Evolutionary conservation across 2,888 invertebrate species (phyloP).

Genomic region (Silvanus unidentatus): DNA sequence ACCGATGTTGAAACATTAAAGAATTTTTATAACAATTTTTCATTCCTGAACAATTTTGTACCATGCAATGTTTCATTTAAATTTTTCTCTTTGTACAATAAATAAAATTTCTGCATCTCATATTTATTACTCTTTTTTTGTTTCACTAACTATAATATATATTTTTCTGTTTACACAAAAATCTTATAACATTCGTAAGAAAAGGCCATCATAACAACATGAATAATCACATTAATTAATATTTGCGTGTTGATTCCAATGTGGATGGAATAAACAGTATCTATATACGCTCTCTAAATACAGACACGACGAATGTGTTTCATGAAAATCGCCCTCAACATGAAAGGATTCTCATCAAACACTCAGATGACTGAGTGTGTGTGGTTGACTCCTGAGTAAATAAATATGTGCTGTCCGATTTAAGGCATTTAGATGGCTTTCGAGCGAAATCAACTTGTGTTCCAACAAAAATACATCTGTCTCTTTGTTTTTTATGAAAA

Average conservation of each 20-base stretch:
- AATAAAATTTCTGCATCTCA: slow-evolving; percentile 10
- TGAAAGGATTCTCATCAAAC: no score
- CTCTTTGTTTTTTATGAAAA: slow-evolving; percentile 42
- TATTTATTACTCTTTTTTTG: neutral
- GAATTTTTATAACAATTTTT: slow-evolving; percentile 26
- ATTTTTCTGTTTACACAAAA: slow-evolving; percentile 4
- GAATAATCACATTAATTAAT: slow-evolving; percentile 20
- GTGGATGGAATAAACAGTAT: no score
- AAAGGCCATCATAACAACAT: slow-evolving; percentile 25
- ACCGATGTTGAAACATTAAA: slow-evolving; percentile 29
- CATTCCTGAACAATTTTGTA: slow-evolving; percentile 45
- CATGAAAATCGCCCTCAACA: no score
- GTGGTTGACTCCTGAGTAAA: slow-evolving; percentile 40
- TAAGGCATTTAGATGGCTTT: slow-evolving; percentile 33
- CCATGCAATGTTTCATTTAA: slow-evolving; percentile 22
- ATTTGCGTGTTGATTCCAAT: no score
- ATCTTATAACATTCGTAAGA: slow-evolving; percentile 28
- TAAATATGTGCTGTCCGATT: slow-evolving; percentile 34
- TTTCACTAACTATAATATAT: slow-evolving; percentile 3
- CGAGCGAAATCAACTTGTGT: slow-evolving; percentile 30
- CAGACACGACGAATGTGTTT: slow-evolving; percentile 3
- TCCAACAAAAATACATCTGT: slow-evolving; percentile 45
- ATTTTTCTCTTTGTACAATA: slow-evolving; percentile 39
- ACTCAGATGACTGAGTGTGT: neutral
- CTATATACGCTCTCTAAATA: no score